Percentiles rank a stretch among this genome's conserved stretches.
Conservation (phyloP, 2,888 invertebrate genomes). For the Cantharis lateralis region DNA sequence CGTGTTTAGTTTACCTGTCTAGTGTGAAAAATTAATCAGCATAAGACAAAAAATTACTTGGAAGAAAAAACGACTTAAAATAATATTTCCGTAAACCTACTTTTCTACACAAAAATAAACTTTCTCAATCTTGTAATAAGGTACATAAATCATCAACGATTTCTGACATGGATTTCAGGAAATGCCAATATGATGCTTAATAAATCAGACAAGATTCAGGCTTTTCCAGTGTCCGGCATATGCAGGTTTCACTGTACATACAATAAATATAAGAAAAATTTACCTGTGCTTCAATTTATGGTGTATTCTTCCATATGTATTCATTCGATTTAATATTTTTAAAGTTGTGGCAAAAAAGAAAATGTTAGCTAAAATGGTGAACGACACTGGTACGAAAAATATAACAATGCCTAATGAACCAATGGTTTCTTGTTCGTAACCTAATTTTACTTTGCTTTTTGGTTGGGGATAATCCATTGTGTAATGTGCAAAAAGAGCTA, state of each 20-base stretch:
- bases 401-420: constrained; percentile 82
- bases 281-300: constrained; percentile 85
- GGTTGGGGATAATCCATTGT: constrained; percentile 70
- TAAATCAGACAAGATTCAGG: no score
- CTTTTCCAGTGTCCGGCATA: no score
- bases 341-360: constrained; percentile 82
- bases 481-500: constrained; percentile 82
- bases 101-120: no score
- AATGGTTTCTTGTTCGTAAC: constrained; percentile 74
- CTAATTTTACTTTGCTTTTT: constrained; percentile 59
- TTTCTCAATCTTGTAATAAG: no score
- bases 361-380: constrained; percentile 76
- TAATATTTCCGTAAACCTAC: no score
- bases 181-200: no score
- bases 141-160: no score
- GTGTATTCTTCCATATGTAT: constrained; percentile 84
- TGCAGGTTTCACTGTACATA: background rate
- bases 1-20: no score
- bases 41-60: no score
- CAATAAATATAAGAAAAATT: constrained; percentile 19
- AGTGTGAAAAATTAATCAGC: no score
- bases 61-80: no score
- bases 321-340: constrained; percentile 78
- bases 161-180: no score
- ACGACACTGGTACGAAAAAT: constrained; percentile 81